Base-by-base conservation (phyloP, 2,888 invertebrate genomes). In the Copidosoma aretas region DNA sequence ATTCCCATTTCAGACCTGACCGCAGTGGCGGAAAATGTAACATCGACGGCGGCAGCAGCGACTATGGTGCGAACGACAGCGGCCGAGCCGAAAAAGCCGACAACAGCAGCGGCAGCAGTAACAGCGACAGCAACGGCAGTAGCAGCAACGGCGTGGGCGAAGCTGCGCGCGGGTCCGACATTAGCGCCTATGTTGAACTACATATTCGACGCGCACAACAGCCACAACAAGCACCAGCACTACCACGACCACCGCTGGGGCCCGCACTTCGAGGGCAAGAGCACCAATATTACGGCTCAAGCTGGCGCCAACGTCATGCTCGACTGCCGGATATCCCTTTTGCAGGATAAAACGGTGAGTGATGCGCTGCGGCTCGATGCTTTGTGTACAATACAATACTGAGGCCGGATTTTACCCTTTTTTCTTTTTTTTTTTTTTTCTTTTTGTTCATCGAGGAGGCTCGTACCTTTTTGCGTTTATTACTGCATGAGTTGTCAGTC, bases 301-400 rank as follows among this genome's bases (percentile, higher is more conserved):
- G 86, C 91, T 65, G 91, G 91, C 1, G 91, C 89, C 72, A 90
- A 89, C 70, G 90, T 91, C 56, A 88, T 89, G 79, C 84, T 92
- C 74, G 91, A 92, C 82, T 92, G 92, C 83, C 88, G 89, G 80
- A 91, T 91, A 80, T 91, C 90, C 76, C 85, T 91, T 73, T 86
- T 91, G 60, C 90, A 91, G 81, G 91, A 91, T 84, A 91, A 91
- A 85, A 91, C 91, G 84, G 91, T 91, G 79, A 88, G 90, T 83
- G 12, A 46, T 41, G 14, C n/a, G n/a, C n/a, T n/a, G n/a, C n/a
- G n/a, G n/a, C n/a, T n/a, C n/a, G n/a, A n/a, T n/a, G n/a, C n/a
- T n/a, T n/a, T n/a, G n/a, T n/a, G n/a, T n/a, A n/a, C n/a, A n/a
- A n/a, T n/a, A n/a, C n/a, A n/a, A n/a, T n/a, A n/a, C n/a, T n/a